phyloP scores from a whole-genome alignment of 1,140 invertebrate species.

The Sycobia sp. region DNA sequence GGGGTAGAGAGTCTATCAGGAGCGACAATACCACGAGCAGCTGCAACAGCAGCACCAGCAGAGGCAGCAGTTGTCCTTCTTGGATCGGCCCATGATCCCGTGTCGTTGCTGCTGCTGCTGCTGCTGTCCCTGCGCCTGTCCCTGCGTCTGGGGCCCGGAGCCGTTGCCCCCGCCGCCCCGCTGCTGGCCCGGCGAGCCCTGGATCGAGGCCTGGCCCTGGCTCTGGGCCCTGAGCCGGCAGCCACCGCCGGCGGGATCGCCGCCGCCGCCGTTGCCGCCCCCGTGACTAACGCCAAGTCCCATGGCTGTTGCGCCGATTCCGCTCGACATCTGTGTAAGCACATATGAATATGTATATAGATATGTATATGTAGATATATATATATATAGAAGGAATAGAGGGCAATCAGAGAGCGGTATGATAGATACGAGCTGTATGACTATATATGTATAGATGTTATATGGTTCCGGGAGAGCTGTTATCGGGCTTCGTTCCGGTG shows the following conservation, averaged over 20 bases:
- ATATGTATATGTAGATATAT: too few relatives aligned
- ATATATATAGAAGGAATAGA: too few relatives aligned
- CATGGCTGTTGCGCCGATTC: constrained; percentile 59
- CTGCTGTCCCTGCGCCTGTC: constrained; percentile 39
- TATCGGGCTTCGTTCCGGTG: too few relatives aligned
- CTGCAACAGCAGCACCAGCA: constrained; percentile 76
- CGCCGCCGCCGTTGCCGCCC: constrained; percentile 42
- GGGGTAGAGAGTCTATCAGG: constrained; percentile 9
- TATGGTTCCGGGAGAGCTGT: too few relatives aligned
- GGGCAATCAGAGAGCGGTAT: too few relatives aligned
- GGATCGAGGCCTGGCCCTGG: constrained; percentile 26
- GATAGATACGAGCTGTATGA: too few relatives aligned
- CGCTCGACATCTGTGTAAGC: constrained; percentile 56
- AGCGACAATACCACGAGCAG: constrained; percentile 70
- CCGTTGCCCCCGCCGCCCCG: constrained; percentile 36
- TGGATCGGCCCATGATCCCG: constrained; percentile 55
- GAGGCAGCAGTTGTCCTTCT: constrained; percentile 67
- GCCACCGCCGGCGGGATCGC: constrained; percentile 33
- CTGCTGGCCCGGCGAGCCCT: constrained; percentile 30
- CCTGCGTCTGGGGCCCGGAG: constrained; percentile 37
- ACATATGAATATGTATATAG: too few relatives aligned
- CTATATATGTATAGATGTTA: too few relatives aligned
- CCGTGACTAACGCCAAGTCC: constrained; percentile 59
- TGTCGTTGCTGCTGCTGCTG: constrained; percentile 46
- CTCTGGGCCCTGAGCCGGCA: constrained; percentile 33